Conservation (phyloP, 2,888 invertebrate genomes). For the Neoscelio sp. region DNA sequence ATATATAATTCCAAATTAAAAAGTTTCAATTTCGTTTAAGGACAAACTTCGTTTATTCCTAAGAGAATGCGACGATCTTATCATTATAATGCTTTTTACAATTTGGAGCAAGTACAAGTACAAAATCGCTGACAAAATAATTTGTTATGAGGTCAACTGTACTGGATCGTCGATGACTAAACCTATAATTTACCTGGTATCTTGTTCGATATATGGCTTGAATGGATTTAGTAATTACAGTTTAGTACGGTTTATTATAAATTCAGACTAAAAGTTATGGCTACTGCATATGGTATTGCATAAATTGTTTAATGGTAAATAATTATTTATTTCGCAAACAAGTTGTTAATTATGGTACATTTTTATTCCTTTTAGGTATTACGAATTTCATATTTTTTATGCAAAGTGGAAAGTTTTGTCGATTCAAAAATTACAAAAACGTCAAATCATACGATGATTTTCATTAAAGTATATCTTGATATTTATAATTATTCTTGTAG, state of each 20-base stretch:
- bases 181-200: conserved; percentile 53
- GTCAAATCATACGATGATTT: too few species aligned
- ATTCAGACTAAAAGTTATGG: conserved; percentile 52
- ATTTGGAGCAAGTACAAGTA: not conserved
- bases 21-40: too few species aligned
- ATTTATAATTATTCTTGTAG: too few species aligned
- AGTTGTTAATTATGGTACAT: conserved; percentile 2
- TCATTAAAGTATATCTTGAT: too few species aligned
- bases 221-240: conserved; percentile 61
- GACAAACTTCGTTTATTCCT: not conserved
- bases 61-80: not conserved
- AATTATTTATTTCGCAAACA: conserved; percentile 18
- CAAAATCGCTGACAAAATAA: conserved; percentile 34
- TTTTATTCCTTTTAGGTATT: too few species aligned
- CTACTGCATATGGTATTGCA: conserved; percentile 31
- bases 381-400: too few species aligned
- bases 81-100: conserved; percentile 14
- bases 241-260: conserved; percentile 46
- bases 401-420: too few species aligned
- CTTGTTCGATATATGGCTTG: conserved; percentile 51
- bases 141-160: conserved; percentile 28
- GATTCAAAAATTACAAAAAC: too few species aligned
- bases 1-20: too few species aligned
- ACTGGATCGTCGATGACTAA: conserved; percentile 34
- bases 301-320: conserved; percentile 46